Conservation (phyloP, 2,113 vertebrate genomes). For the Delphinapterus leucas region DNA sequence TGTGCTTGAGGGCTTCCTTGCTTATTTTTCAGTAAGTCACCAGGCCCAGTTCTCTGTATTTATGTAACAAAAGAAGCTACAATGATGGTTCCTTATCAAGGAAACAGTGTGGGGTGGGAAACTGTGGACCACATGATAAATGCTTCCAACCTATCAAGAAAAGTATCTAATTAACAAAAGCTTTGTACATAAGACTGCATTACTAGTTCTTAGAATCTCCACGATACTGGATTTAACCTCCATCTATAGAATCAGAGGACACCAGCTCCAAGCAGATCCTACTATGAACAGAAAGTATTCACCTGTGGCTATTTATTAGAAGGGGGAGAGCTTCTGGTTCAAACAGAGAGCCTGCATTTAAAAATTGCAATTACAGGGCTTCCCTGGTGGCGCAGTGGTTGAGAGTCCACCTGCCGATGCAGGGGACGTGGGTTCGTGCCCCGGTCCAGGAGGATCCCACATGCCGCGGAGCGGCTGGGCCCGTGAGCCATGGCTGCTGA, state of each 20-base stretch:
- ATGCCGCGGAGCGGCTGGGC: too few relatives aligned
- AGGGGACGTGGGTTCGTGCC: too few relatives aligned
- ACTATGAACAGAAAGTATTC: not conserved
- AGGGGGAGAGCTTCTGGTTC: not conserved
- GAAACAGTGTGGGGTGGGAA: not conserved
- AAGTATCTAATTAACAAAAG: not conserved
- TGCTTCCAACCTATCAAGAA: not conserved
- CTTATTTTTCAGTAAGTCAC: not conserved
- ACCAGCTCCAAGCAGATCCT: not conserved
- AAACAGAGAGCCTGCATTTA: not conserved
- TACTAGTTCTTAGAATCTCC: not conserved
- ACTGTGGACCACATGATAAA: not conserved
- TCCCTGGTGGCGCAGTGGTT: too few relatives aligned
- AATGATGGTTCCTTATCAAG: not conserved
- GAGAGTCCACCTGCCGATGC: too few relatives aligned
- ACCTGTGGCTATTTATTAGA: not conserved
- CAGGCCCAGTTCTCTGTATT: not conserved
- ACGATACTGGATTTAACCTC: not conserved
- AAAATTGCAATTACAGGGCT: not conserved
- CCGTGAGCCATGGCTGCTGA: too few relatives aligned
- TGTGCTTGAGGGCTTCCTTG: not conserved
- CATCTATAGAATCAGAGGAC: not conserved
- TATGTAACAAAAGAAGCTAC: not conserved
- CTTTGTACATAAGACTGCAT: not conserved
- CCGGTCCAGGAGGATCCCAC: too few relatives aligned